These are phyloP conservation scores for Periphyllus acericola DNA, from an alignment of 2,888 invertebrate species.

Conservation along the genomic window DNA sequence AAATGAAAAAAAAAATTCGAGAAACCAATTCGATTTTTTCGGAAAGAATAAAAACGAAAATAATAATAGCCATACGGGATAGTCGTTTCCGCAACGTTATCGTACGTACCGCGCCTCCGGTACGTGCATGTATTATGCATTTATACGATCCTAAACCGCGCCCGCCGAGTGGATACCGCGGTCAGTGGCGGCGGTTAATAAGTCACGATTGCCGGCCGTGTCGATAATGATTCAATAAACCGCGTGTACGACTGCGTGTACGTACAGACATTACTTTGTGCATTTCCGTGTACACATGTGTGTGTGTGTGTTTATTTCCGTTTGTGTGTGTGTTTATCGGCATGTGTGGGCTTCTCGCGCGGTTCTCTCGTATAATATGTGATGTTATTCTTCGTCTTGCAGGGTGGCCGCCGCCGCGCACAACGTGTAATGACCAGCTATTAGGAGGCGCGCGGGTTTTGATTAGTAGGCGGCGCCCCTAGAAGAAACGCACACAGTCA, in stretches of 20 bases:
- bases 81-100: too few relatives aligned
- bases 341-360: constrained; percentile 56
- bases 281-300: background rate
- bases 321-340: constrained; percentile 5
- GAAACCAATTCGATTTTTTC: too few relatives aligned
- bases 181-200: constrained; percentile 27
- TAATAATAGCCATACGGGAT: too few relatives aligned
- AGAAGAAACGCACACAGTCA: constrained; percentile 21
- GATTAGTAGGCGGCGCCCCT: constrained; percentile 60
- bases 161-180: background rate
- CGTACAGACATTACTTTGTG: background rate
- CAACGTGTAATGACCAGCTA: constrained; percentile 61
- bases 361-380: background rate
- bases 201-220: constrained; percentile 49
- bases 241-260: background rate
- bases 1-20: too few relatives aligned
- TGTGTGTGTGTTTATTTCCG: background rate
- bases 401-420: constrained; percentile 54
- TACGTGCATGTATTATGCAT: too few relatives aligned
- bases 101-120: too few relatives aligned
- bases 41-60: too few relatives aligned
- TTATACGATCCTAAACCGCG: background rate
- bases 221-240: constrained; percentile 58
- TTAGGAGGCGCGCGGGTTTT: constrained; percentile 55
- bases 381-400: constrained; percentile 40